Evolutionary conservation across 1,140 invertebrate species (phyloP).

Genomic region (Diploscapter pachys): DNA sequence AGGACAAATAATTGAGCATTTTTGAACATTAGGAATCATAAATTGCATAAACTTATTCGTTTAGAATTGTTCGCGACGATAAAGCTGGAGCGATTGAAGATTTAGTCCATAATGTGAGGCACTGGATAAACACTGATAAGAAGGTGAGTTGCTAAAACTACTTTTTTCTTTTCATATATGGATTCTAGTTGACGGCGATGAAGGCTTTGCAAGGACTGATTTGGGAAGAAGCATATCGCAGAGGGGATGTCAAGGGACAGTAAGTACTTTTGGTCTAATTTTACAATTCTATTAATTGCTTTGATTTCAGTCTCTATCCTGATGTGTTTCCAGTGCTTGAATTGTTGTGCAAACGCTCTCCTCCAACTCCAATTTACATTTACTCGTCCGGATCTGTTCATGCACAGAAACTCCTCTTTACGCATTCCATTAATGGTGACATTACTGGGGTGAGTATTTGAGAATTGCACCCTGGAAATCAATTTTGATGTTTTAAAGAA

Average conservation of each 20-base stretch:
- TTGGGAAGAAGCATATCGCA: slow-evolving; percentile 78
- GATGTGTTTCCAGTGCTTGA: slow-evolving; percentile 74
- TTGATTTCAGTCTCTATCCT: slow-evolving; percentile 73
- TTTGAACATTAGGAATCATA: no score
- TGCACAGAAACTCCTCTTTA: slow-evolving; percentile 83
- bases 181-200: slow-evolving; percentile 65
- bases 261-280: slow-evolving; percentile 66
- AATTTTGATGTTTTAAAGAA: neutral
- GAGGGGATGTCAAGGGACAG: slow-evolving; percentile 77
- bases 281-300: neutral
- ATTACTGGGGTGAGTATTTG: slow-evolving; percentile 65
- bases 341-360: no score
- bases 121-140: slow-evolving; percentile 47
- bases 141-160: slow-evolving; percentile 33
- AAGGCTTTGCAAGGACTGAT: slow-evolving; percentile 84
- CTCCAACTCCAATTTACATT: slow-evolving; percentile 70
- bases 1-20: no score
- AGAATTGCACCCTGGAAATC: neutral
- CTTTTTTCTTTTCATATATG: neutral
- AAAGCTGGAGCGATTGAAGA: slow-evolving; percentile 6
- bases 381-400: slow-evolving; percentile 87
- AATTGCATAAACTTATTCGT: no score
- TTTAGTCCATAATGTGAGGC: slow-evolving; percentile 39
- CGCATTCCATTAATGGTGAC: slow-evolving; percentile 73
- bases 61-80: no score